These are phyloP conservation scores for Epirrhoe tristata DNA, from an alignment of 2,888 invertebrate species.

Conservation along the genomic window DNA sequence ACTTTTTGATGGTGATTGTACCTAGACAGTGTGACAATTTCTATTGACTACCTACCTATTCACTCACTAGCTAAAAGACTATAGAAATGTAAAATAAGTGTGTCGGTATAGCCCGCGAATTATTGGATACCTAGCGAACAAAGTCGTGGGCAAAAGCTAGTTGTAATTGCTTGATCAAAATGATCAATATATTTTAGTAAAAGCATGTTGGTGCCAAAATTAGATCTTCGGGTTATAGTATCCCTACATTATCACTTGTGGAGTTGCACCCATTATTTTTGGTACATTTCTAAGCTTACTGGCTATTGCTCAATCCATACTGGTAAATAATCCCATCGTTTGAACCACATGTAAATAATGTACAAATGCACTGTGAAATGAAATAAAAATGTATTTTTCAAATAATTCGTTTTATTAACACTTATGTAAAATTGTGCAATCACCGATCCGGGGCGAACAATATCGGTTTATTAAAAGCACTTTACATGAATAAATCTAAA, in stretches of 20 bases:
- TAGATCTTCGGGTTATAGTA: not conserved
- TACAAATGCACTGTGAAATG: slow-evolving; percentile 61
- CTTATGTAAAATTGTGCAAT: slow-evolving; percentile 71
- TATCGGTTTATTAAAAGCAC: slow-evolving; percentile 55
- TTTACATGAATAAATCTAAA: slow-evolving; percentile 39
- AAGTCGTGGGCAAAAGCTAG: not conserved
- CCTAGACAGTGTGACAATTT: too few relatives aligned
- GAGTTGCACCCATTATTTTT: not conserved
- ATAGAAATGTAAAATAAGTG: too few relatives aligned
- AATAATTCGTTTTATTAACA: slow-evolving; percentile 72
- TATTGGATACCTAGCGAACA: not conserved
- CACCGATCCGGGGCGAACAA: slow-evolving; percentile 64
- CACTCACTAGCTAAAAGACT: too few relatives aligned
- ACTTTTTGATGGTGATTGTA: too few relatives aligned
- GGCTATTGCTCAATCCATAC: slow-evolving; percentile 36
- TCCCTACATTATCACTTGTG: not conserved
- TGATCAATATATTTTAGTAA: slow-evolving; percentile 16
- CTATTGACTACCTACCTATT: too few relatives aligned
- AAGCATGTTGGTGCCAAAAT: slow-evolving; percentile 32
- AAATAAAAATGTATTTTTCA: slow-evolving; percentile 74
- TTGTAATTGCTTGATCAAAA: slow-evolving; percentile 1
- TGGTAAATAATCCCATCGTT: slow-evolving; percentile 52
- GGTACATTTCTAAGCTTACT: not conserved
- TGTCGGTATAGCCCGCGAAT: too few relatives aligned
- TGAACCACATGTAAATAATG: slow-evolving; percentile 56